Evolutionary conservation across 2,888 invertebrate species (phyloP), one percentile per base, ranked within the genome.

Genomic region (Heliconius erato): DNA sequence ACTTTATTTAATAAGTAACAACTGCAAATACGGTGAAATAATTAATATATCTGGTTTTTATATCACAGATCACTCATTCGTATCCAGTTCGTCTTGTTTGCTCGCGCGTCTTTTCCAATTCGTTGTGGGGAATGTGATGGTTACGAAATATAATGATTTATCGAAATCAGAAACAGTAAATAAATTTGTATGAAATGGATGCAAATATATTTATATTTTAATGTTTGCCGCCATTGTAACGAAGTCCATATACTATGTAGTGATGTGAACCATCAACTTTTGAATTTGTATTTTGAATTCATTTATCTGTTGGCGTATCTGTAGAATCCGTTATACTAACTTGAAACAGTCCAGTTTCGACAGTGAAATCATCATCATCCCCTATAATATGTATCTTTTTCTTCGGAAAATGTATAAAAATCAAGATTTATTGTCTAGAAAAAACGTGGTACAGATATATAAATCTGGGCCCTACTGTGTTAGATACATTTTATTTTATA

Each of bases 41-140:
- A 63, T 59, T 23, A 63, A 76, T 59, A 59, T 76, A 59, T n/a
- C 54, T 77, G 26, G 44, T 77, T 28, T 77, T 28, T 26, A 65
- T 77, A 65, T 74, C 54, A 44, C n/a, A n/a, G 26, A 28, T 40
- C 40, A 54, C 40, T 74, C 74, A 67, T 67, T 80, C 67, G 67
- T 80, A 28, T 32, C 35, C 49, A 74, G 40, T 72, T 59, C 28
- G 32, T 79, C 49, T 67, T 80, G 74, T 74, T 67, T 67, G 49
- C 74, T 68, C 68, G 26, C 80, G 49, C 26, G 68, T 74, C 68
- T 74, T 80, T 80, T 80, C 32, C 74, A 65, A 49, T 67, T 40
- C 49, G n/a, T 49, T 49, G 44, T 65, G 40, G 49, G 19, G n/a
- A 40, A 59, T 63, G 32, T 28, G 76, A 32, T 77, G 19, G 40